Evolutionary conservation across 1,140 invertebrate genomes (phyloP).

Genomic region (Cherax quadricarinatus): DNA sequence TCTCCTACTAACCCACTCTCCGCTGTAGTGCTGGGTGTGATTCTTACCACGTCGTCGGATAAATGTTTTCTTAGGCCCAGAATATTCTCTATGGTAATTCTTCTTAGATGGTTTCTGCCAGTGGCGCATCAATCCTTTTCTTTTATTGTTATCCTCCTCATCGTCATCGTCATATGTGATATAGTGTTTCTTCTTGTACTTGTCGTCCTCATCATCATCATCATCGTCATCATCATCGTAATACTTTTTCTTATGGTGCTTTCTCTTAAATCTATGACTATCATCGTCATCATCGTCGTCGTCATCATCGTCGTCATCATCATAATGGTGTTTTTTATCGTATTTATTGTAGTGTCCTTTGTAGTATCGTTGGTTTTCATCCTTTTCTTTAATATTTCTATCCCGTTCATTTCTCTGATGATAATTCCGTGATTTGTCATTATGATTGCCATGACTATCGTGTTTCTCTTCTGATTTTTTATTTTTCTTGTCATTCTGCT

Average conservation of each 20-base stretch:
- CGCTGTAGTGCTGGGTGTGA: constrained; percentile 21
- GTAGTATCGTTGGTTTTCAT: constrained; percentile 52
- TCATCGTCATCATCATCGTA: constrained; percentile 48
- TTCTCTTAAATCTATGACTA: constrained; percentile 17
- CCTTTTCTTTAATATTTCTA: not conserved
- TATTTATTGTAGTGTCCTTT: constrained; percentile 66
- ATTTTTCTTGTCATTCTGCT: not conserved
- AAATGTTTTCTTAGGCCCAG: constrained; percentile 64
- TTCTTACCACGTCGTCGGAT: constrained; percentile 70
- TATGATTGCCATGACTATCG: not conserved
- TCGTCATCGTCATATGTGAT: constrained; percentile 25
- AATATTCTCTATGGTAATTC: constrained; percentile 49
- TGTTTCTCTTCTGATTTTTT: constrained; percentile 14
- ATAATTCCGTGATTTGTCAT: constrained; percentile 11
- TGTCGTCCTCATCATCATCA: constrained; percentile 41
- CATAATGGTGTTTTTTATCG: constrained; percentile 43
- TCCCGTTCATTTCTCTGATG: constrained; percentile 2
- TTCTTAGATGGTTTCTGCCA: constrained; percentile 67
- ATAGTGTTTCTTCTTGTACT: constrained; percentile 18
- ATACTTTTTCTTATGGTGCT: constrained; percentile 26
- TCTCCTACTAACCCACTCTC: constrained; percentile 32
- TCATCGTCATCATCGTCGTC: constrained; percentile 52
- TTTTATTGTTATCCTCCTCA: constrained; percentile 34
- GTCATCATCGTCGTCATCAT: constrained; percentile 67
- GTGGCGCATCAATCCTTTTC: constrained; percentile 59